Evolutionary conservation across 2,797 vertebrate species (phyloP).

Genomic region (Crocodylus rhombifer): DNA sequence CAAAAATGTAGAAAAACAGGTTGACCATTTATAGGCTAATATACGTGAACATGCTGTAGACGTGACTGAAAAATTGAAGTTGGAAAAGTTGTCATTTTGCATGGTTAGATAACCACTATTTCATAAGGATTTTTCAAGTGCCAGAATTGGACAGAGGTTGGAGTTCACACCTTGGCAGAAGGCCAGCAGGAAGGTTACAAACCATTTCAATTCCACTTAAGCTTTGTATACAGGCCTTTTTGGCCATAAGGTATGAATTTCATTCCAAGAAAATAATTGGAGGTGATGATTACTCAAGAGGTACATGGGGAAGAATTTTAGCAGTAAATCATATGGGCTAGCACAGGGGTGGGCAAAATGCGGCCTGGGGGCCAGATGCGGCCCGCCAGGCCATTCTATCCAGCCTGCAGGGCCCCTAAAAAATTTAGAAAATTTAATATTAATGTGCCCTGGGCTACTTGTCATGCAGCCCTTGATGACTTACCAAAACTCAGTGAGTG

Average conservation of each 20-base stretch:
- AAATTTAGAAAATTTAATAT: too few relatives aligned
- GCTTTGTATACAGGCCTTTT: neutral
- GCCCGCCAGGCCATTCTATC: too few relatives aligned
- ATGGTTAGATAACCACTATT: neutral
- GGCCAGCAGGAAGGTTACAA: neutral
- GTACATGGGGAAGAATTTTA: accelerated
- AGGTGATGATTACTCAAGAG: neutral
- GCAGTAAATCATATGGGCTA: neutral
- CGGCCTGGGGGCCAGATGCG: too few relatives aligned
- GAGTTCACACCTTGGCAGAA: neutral
- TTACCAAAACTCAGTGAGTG: too few relatives aligned
- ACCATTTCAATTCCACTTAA: neutral
- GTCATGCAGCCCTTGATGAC: too few relatives aligned
- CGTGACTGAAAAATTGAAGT: neutral
- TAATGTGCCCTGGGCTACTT: too few relatives aligned
- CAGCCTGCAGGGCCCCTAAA: too few relatives aligned
- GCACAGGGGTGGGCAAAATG: too few relatives aligned
- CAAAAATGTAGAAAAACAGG: neutral
- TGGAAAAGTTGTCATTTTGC: neutral
- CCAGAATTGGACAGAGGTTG: neutral
- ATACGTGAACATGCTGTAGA: neutral
- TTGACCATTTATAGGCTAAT: neutral
- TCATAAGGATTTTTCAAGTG: neutral
- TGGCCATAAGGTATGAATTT: neutral
- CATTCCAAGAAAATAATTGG: neutral